These are phyloP conservation scores for Eristalis intricaria DNA, from an alignment of 2,888 invertebrate genomes.

Conservation along the genomic window DNA sequence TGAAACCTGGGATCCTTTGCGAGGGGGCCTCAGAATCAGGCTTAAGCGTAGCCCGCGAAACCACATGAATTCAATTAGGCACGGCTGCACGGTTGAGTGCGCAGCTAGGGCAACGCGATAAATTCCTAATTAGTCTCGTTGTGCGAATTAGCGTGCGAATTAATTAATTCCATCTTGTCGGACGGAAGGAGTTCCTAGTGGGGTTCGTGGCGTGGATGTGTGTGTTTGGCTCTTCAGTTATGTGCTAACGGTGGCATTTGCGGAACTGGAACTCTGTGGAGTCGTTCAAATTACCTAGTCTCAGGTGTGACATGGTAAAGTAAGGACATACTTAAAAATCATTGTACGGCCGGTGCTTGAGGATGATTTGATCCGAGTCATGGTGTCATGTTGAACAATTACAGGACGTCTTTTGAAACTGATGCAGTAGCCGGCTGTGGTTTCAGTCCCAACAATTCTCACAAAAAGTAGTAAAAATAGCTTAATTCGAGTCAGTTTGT, in stretches of 20 bases:
- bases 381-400: too few species aligned
- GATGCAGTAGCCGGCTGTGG: too few species aligned
- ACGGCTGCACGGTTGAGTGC: constrained; percentile 38
- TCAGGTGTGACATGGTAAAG: too few species aligned
- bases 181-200: neutral
- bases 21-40: neutral
- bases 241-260: constrained; percentile 19
- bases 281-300: neutral
- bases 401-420: too few species aligned
- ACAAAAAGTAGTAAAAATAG: too few species aligned
- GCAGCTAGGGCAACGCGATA: constrained; percentile 41
- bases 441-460: too few species aligned
- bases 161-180: constrained; percentile 41
- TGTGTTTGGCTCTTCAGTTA: neutral
- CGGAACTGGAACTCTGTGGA: constrained; percentile 17
- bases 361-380: too few species aligned
- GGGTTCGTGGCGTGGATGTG: neutral
- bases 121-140: constrained; percentile 48
- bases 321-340: too few species aligned
- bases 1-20: neutral
- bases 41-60: constrained; percentile 4
- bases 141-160: constrained; percentile 45
- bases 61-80: constrained; percentile 54
- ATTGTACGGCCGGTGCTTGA: too few species aligned
- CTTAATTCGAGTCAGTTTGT: too few species aligned